Base-by-base conservation (phyloP, 2,888 invertebrate genomes). In the Slavum lentiscoides region DNA sequence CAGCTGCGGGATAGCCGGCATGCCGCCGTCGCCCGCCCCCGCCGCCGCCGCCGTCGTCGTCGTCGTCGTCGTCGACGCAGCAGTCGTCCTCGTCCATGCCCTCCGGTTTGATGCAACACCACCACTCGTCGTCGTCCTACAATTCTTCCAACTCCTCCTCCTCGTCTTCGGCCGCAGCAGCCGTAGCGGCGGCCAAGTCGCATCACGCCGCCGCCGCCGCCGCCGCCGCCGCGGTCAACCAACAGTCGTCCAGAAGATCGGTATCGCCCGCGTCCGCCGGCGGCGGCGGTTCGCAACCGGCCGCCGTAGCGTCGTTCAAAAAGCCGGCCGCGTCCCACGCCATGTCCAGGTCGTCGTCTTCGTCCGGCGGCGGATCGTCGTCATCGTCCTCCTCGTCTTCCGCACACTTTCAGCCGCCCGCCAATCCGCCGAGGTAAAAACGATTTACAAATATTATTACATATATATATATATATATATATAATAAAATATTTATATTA, bases 1-100 rank as follows among this genome's bases (percentile, higher is more conserved):
- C 62, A 62, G 53, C 88, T 91, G 85, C 84, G 90, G 90, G 85
- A 91, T 91, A 85, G 92, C 92, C 85, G 91, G 91, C 66, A 90
- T 91, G 61, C 88, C 88, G 83, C 89, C 89, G n/a, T 90, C 90
- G 84, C 91, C 91, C 49, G 91, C 90, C 83, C 83, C 30, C 30
- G 30, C 30, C 30, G 30, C 30, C 30, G 30, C 30, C 30, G 30
- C 90, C 91, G 84, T 89, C 89, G 83, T 61, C 83, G 83, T 84
- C 66, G 72, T 72, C 69, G 37, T 77, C 83, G 85, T 85, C 84
- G 21, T 21, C 43, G 2, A 43, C 61, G n/a, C n/a, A n/a, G 6
- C 9, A 69, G n/a, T 37, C 72, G 64, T 19, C 62, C 15, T 21
- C 66, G 2, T 3, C 53, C 30, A 1, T 15, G 13, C 1, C 9